phyloP scores from a whole-genome alignment of 2,888 invertebrate species.

The Nebria brevicollis region DNA sequence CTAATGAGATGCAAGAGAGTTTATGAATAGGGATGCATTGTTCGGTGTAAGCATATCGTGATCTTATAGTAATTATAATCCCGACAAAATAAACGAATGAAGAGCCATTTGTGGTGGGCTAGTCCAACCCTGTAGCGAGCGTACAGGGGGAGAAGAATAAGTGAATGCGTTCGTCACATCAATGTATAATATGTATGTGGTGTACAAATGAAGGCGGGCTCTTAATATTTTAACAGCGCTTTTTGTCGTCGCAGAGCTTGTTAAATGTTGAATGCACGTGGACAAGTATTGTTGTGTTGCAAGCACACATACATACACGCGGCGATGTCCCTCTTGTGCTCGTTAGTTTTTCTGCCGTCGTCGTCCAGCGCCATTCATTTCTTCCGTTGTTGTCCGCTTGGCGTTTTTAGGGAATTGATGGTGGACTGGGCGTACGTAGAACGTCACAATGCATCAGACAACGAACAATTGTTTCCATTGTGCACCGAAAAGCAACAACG shows the following conservation, averaged over 20 bases:
- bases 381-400: conserved; percentile 1
- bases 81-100: background rate
- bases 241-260: conserved; percentile 38
- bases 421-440: conserved; percentile 12
- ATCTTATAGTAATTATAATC: background rate
- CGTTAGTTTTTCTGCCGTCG: conserved; percentile 7
- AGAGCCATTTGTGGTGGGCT: background rate
- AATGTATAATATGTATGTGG: conserved; percentile 1
- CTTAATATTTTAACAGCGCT: conserved; percentile 44
- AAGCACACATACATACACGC: conserved; percentile 7
- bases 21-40: background rate
- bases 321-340: conserved; percentile 11
- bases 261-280: conserved; percentile 46
- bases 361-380: background rate
- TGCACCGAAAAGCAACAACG: conserved; percentile 11
- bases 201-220: conserved; percentile 34
- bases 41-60: background rate
- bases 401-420: conserved; percentile 32
- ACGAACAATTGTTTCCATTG: conserved; percentile 20
- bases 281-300: conserved; percentile 31
- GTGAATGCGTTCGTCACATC: background rate
- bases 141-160: background rate
- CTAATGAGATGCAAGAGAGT: background rate
- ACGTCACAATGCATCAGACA: conserved; percentile 16
- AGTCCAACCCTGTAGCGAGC: background rate